Evolutionary conservation across 2,888 invertebrate genomes (phyloP), one percentile per base, ranked within the genome.

Genomic region (Chromoteleia sp.): DNA sequence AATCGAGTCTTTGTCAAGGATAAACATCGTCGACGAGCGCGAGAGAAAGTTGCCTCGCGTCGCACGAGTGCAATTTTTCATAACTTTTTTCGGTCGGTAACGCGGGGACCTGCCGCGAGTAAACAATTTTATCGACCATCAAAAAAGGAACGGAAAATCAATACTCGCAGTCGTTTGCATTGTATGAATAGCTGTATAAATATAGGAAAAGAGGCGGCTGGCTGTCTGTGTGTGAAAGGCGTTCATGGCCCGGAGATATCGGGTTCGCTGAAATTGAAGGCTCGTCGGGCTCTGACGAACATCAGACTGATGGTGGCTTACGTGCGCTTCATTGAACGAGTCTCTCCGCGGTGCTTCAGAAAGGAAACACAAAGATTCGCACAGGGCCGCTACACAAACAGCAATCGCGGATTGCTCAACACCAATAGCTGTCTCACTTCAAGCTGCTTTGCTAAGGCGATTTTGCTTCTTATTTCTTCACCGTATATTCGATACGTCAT

Each of bases 211-310:
- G 8, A 4, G 15, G n/a, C n/a, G n/a, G n/a, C n/a, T n/a, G n/a
- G n/a, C n/a, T n/a, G n/a, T n/a, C n/a, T 45, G 29, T 54, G 67
- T 41, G 59, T 45, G 14, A 45, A 30, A 52, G 73, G 54, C 41
- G 68, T 29, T 61, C 39, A 12, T 45, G 58, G 36, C 52, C 50
- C 43, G 56, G 48, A 74, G 59, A 74, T 63, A 63, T 65, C 41
- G 63, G 17, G 70, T 14, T 63, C 68, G 65, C 63, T 77, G 75
- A 81, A 83, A 63, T 78, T 41, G 74, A 78, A 73, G 48, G 65
- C 73, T 68, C 71, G 61, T 61, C 56, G 63, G 10, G 30, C 45
- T 70, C 52, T 76, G 79, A 76, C 79, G 77, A 67, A 68, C 76
- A 71, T 76, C 68, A 48, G 45, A 56, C 79, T 70, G 67, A 76